Evolutionary conservation across 2,113 vertebrate genomes (phyloP), one percentile per base, ranked within the genome.

Genomic region (Donacobius atricapilla): DNA sequence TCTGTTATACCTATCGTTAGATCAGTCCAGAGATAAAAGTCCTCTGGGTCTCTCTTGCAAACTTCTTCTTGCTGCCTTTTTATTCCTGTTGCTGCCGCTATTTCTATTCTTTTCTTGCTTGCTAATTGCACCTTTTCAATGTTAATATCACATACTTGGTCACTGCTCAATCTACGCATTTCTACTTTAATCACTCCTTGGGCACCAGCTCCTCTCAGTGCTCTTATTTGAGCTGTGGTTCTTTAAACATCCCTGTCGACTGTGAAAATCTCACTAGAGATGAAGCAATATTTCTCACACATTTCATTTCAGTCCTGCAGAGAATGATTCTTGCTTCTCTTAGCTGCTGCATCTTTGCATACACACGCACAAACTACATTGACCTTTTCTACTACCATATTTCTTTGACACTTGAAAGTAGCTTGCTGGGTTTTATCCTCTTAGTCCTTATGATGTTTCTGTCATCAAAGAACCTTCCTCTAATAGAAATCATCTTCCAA

Each of bases 211-310:
- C 21, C 13, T 91, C 42, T 51, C 51, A 64, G 8, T 37, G 31
- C 24, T 68, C 13, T 54, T n/a, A 56, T 48, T 87, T 80, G 39
- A 68, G 63, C 56, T 87, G 31, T 44, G 25, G 17, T 53, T 94
- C 65, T 71, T 82, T 45, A 75, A 89, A 44, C 45, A 73, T 17
- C 13, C 20, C 33, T 61, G 31, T 19, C 42, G 51, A 21, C 42
- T 86, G 44, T 79, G 35, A 78, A 88, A 79, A 82, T 40, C 40
- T 79, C 50, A 18, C 42, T 45, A 68, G 66, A 95, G 87, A 69
- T 66, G 27, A 70, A 78, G n/a, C 15, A n/a, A n/a, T 45, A 35
- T 44, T 40, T 10, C 76, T 20, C 10, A 30, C 0, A 6, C 0
- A 3, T 64, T 58, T 31, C 35, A 77, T 17, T 24, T 77, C 63